Evolutionary conservation across 2,888 invertebrate species (phyloP), one percentile per base, ranked within the genome.

Genomic region (Hemicrepidius hirtus): DNA sequence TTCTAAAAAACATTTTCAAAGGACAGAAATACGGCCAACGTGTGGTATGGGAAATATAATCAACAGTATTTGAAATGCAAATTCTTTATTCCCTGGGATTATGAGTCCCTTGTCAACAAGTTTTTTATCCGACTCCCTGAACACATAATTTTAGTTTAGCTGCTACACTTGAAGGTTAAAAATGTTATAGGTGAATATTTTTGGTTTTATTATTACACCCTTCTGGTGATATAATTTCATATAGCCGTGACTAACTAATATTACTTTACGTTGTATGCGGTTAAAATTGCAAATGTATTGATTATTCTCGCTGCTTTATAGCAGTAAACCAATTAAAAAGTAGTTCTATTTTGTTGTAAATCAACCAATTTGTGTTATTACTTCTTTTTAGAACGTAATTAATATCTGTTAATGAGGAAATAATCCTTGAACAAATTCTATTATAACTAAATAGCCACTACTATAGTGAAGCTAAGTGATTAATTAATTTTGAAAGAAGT

Each of bases 401-500:
- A 32, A 53, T 32, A 32, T 32, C 53, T 16, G 7, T 21, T 49
- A 44, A 44, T 49, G 9, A 32, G 10, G 13, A 53, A 57, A 37
- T 37, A 57, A 18, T 20, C 57, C 57, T 57, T 57, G 57, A 20
- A 37, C 10, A 37, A 57, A 35, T 35, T 5, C 12, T 37, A 57
- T 37, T 35, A 35, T 18, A 7, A 37, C n/a, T 57, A 57, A 57
- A 10, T 28, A 57, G 37, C 37, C 21, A 37, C 18, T 57, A 57
- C n/a, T n/a, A 57, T 37, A 37, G 37, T 57, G 13, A 46, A 59
- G 46, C 46, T 63, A 41, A 40, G 20, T 41, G 18, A 41, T 41
- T 24, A 60, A 60, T 60, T 60, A 60, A 60, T 41, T 40, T 40
- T 40, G n/a, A 60, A 60, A 3, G 18, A 62, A 46, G 18, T 16